These are phyloP conservation scores for Aleiodes testaceus DNA, from an alignment of 2,888 invertebrate species.

Conservation along the genomic window DNA sequence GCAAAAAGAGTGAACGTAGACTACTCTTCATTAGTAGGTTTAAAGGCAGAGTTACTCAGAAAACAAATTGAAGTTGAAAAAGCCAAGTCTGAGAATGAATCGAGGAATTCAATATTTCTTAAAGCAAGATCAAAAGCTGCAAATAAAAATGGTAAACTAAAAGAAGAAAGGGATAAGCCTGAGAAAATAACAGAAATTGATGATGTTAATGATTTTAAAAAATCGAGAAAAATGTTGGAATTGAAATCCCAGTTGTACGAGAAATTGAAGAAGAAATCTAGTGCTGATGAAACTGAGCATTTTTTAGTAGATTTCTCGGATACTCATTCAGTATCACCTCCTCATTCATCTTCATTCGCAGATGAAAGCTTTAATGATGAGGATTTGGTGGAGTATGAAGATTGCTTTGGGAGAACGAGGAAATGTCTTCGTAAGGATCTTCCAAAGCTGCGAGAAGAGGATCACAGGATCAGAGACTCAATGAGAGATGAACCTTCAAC, in stretches of 20 bases:
- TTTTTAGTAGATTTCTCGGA: constrained; percentile 68
- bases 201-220: constrained; percentile 59
- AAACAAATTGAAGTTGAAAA: constrained; percentile 89
- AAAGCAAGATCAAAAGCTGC: constrained; percentile 67
- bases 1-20: constrained; percentile 68
- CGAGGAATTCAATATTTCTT: neutral
- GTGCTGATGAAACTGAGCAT: constrained; percentile 57
- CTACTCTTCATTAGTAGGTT: constrained; percentile 77
- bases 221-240: constrained; percentile 71
- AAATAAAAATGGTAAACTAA: constrained; percentile 45
- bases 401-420: constrained; percentile 90
- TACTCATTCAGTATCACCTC: constrained; percentile 52
- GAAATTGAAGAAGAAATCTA: constrained; percentile 61
- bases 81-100: constrained; percentile 76
- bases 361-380: constrained; percentile 60
- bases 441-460: constrained; percentile 78
- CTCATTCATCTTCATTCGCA: constrained; percentile 38
- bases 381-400: constrained; percentile 89
- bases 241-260: constrained; percentile 68
- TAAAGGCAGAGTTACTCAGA: constrained; percentile 91
- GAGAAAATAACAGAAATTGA: constrained; percentile 60
- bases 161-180: constrained; percentile 61
- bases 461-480: constrained; percentile 71
- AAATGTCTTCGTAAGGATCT: constrained; percentile 88
- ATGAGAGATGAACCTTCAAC: constrained; percentile 52